phyloP scores from a whole-genome alignment of 2,888 invertebrate genomes.

The Acholoe squamosa region DNA sequence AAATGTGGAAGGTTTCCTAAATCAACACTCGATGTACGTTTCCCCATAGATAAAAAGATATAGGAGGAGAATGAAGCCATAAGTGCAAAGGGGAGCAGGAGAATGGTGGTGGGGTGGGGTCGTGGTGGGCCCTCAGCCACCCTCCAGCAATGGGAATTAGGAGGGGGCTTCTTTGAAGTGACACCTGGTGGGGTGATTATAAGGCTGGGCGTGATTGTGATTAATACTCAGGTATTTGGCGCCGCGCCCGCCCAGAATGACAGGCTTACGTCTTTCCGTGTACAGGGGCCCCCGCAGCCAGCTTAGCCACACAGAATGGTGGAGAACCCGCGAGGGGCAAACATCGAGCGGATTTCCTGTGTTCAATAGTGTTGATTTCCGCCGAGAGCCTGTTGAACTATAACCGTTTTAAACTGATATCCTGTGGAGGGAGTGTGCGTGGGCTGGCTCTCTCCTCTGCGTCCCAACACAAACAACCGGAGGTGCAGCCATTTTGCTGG shows the following conservation, averaged over 20 bases:
- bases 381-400: slow-evolving; percentile 7
- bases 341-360: slow-evolving; percentile 29
- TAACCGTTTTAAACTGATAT: slow-evolving; percentile 41
- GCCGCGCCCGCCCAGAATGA: background rate
- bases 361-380: slow-evolving; percentile 10
- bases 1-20: no score
- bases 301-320: slow-evolving; percentile 20
- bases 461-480: slow-evolving; percentile 32
- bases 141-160: no score
- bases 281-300: background rate
- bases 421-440: background rate
- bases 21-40: no score
- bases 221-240: slow-evolving; percentile 21
- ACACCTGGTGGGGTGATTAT: slow-evolving; percentile 10
- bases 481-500: background rate
- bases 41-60: no score
- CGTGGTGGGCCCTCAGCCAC: no score
- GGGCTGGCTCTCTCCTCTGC: background rate
- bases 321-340: background rate
- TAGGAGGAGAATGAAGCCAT: no score
- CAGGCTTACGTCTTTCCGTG: background rate
- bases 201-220: slow-evolving; percentile 24
- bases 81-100: no score
- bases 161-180: background rate
- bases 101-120: no score